Evolutionary conservation across 2,888 invertebrate species (phyloP), one percentile per base, ranked within the genome.

Genomic region (Dione vanillae): DNA sequence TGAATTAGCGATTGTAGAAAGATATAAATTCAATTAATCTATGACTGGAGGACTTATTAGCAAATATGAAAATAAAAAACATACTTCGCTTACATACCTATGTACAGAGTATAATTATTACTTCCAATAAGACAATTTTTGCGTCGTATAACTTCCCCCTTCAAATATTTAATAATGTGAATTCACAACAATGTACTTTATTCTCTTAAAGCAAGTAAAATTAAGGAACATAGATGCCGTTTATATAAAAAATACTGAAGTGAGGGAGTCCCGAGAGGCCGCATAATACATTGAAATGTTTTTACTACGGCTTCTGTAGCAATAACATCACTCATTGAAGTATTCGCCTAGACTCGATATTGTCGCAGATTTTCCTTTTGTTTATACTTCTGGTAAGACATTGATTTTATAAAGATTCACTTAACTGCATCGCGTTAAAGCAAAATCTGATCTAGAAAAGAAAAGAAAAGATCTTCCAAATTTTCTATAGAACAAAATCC

Each of bases 261-360:
- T 49, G 14, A 14, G 14, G 37, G 35, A 49, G 51, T 64, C 64
- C 49, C 64, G 40, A 16, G 64, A 47, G 64, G 37, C 49, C 49
- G 37, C 19, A 49, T 64, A 37, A 61, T n/a, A 61, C 16, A 61
- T 20, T 49, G 35, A n/a, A 51, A 37, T 64, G 51, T 64, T 64
- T 49, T 43, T 51, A 51, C 47, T 20, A 49, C 40, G 64, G 37
- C 37, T 51, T 49, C 16, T 51, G 19, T 37, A 37, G 64, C 51
- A 64, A 64, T 64, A 64, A 51, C 64, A 64, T 64, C 51, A 64
- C 64, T 14, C 20, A 51, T 64, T 35, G 51, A 64, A 47, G 62
- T 47, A 49, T 59, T 16, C 16, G 37, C 51, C 51, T 20, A 40
- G 64, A 64, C 40, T 37, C n/a, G 16, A 27, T 19, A 56, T n/a